These are phyloP conservation scores for Anguilla marmorata DNA, from an alignment of 2,797 vertebrate genomes.

Conservation along the genomic window DNA sequence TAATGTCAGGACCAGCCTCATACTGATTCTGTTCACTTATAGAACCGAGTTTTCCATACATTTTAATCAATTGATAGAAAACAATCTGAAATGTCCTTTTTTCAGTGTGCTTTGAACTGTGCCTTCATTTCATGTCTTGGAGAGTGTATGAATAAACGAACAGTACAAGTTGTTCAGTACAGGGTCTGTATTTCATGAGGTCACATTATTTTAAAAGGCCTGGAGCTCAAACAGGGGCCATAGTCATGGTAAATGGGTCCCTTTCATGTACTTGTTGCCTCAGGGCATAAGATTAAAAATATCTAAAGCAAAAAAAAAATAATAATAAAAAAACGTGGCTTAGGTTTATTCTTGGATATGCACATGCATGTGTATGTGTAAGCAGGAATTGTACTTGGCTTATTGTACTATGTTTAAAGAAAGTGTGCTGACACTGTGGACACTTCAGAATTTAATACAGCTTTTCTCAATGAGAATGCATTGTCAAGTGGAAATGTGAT, in stretches of 20 bases:
- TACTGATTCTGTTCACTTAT: neutral
- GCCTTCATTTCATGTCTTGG: slow-evolving; percentile 24
- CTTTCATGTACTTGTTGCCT: slow-evolving; percentile 28
- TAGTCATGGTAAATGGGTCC: slow-evolving; percentile 24
- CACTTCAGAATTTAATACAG: slow-evolving; percentile 35
- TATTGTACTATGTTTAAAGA: slow-evolving; percentile 27
- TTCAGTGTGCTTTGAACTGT: slow-evolving; percentile 15
- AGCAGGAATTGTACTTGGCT: neutral
- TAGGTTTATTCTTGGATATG: slow-evolving; percentile 21
- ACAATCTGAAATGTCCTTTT: neutral
- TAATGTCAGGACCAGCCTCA: neutral
- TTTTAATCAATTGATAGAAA: neutral
- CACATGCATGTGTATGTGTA: slow-evolving; percentile 28
- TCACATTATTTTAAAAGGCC: slow-evolving; percentile 30
- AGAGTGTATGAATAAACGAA: slow-evolving; percentile 18
- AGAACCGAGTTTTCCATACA: neutral
- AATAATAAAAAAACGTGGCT: neutral
- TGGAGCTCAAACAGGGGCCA: slow-evolving; percentile 30
- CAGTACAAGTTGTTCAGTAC: slow-evolving; percentile 28
- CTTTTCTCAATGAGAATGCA: slow-evolving; percentile 22
- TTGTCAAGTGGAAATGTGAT: slow-evolving; percentile 46
- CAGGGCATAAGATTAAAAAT: slow-evolving; percentile 22
- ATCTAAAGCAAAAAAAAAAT: slow-evolving; percentile 17
- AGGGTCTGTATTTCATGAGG: slow-evolving; percentile 39
- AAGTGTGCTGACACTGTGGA: slow-evolving; percentile 32